Percentiles rank a stretch among this genome's conserved stretches.
phyloP scores from a whole-genome alignment of 2,113 vertebrate species.

The Centropus bengalensis region DNA sequence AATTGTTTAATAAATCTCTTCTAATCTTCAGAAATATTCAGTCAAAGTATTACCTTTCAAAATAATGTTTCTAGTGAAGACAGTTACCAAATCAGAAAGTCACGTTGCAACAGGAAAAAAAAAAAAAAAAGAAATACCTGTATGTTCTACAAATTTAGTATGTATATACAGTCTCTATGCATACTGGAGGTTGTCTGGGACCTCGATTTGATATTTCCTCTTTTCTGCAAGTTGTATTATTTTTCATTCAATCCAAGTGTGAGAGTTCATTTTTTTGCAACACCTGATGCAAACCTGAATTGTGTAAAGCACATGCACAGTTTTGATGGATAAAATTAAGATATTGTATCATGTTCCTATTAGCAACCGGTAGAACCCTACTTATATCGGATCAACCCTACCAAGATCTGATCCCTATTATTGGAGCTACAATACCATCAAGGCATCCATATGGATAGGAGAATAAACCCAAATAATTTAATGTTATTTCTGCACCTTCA shows the following conservation, averaged over 20 bases:
- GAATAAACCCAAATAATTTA: neutral
- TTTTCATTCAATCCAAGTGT: neutral
- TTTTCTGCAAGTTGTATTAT: neutral
- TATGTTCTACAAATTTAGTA: neutral
- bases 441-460: neutral
- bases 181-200: neutral
- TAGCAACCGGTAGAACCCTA: neutral
- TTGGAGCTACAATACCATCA: neutral
- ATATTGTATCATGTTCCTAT: neutral
- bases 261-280: neutral
- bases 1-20: neutral
- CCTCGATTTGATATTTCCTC: neutral
- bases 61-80: neutral
- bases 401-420: neutral
- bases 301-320: neutral
- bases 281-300: too few species aligned
- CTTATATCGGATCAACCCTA: neutral
- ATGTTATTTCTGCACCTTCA: neutral
- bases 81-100: neutral
- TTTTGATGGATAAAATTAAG: neutral
- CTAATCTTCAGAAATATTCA: neutral
- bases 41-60: neutral
- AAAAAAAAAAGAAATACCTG: neutral
- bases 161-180: neutral
- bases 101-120: neutral